Percentiles rank a stretch among this genome's conserved stretches.
These are phyloP conservation scores for Montipora cactus DNA, from an alignment of 64 coral and sea anemone genomes.

Conservation along the genomic window DNA sequence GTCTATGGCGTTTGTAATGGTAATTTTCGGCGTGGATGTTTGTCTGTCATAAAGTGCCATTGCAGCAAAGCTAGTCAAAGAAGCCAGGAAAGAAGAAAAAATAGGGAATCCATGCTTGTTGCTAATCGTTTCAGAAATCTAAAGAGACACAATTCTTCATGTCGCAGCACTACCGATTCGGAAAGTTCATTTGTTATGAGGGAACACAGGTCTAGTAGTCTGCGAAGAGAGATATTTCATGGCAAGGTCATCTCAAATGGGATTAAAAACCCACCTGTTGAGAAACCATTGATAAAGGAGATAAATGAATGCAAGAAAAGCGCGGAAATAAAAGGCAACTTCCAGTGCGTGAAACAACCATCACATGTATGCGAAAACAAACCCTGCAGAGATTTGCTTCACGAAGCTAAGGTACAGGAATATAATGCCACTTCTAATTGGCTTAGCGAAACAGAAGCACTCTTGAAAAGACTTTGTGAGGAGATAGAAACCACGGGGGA, in stretches of 20 bases:
- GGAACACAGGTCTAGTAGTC: neutral
- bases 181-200: neutral
- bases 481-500: conserved; percentile 16
- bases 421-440: neutral
- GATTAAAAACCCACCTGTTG: neutral
- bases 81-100: neutral
- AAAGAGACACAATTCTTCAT: neutral
- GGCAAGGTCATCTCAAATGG: neutral
- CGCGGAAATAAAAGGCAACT: neutral
- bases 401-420: neutral
- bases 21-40: conserved; percentile 71
- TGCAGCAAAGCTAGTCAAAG: conserved; percentile 63
- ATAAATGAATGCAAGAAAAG: neutral
- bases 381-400: neutral
- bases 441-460: conserved; percentile 39
- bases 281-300: neutral
- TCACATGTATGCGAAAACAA: neutral
- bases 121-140: neutral
- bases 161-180: neutral
- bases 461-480: conserved; percentile 18
- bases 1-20: conserved; percentile 85
- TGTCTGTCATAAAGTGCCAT: conserved; percentile 56
- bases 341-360: neutral
- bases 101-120: neutral
- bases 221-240: neutral